Evolutionary conservation across 2,113 vertebrate species (phyloP), one percentile per base, ranked within the genome.

Genomic region (Pelmatolapia mariae): DNA sequence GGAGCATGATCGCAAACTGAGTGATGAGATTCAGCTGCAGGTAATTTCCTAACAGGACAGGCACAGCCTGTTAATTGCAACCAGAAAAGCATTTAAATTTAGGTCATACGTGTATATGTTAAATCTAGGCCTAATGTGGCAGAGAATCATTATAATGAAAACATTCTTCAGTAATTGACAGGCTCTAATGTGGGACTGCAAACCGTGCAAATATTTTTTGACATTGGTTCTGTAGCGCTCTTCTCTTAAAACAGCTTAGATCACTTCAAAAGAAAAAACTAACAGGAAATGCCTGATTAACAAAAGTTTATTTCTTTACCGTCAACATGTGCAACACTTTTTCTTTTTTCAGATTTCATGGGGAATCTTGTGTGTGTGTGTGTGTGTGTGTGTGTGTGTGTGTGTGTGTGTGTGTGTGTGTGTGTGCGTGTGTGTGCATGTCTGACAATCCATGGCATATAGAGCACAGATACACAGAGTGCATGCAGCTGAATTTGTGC

Each of bases 381-480:
- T 19, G 18, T 19, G 33, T 2, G 47, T 18, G 47, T 18, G 16
- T 1, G 18, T 1, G 19, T 6, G 19, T 3, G 9, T 3, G 9
- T 1, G 5, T 4, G 10, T 1, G 18, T 9, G 47, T 3, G 18
- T 0, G 16, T 3, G 3, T 1, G 3, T 2, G 4, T 10, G n/a
- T 2, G 19, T 0, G 22, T 1, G 53, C 4, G 8, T 0, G n/a
- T 2, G 53, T 13, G 6, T 57, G 29, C 36, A 18, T 66, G 10
- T 66, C 0, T 38, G 63, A 38, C 31, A 66, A 66, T 38, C 18
- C 4, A 38, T 66, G 61, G 10, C 18, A 66, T 0, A 38, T 2
- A 38, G 6, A 38, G 33, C 61, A 66, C 61, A 38, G 33, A 66
- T 66, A 66, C 59, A 63, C 19, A 68, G 36, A 68, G 19, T 68